A percentile compares a stretch with the other conserved stretches of the same genome.
phyloP scores from a whole-genome alignment of 2,888 invertebrate species.

The Cantharis flavilabris region DNA sequence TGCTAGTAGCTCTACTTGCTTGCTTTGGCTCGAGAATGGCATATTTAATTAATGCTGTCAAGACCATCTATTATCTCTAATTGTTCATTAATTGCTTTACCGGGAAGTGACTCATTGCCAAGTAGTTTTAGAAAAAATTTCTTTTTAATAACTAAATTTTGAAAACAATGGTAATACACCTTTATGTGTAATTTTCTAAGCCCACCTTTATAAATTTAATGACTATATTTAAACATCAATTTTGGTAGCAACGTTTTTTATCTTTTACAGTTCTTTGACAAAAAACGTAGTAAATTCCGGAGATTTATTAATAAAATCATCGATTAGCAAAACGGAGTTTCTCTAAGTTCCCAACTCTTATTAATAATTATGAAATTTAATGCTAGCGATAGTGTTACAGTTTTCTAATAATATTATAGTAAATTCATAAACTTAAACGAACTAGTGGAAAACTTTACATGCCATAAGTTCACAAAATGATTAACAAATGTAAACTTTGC shows the following conservation, averaged over 20 bases:
- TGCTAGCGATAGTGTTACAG: background rate
- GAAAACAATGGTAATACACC: background rate
- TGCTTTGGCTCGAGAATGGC: conserved; percentile 17
- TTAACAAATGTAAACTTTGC: background rate
- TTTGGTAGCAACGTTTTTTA: background rate
- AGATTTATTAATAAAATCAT: background rate
- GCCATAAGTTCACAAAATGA: background rate
- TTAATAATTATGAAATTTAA: background rate
- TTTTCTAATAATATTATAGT: background rate
- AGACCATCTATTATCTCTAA: conserved; percentile 20
- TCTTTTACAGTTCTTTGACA: background rate
- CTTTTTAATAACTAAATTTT: background rate
- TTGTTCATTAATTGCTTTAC: conserved; percentile 18
- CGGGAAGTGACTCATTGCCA: background rate
- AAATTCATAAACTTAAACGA: background rate
- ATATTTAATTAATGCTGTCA: conserved; percentile 24
- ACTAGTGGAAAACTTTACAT: background rate
- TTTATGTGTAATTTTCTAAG: background rate
- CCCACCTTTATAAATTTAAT: background rate
- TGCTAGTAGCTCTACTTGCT: conserved; percentile 14
- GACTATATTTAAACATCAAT: background rate
- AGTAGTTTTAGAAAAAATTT: background rate
- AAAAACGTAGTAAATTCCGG: background rate
- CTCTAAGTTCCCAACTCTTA: background rate
- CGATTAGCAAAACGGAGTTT: background rate